Base-by-base conservation (phyloP, 2,888 invertebrate genomes). In the Deroplatys truncata region DNA sequence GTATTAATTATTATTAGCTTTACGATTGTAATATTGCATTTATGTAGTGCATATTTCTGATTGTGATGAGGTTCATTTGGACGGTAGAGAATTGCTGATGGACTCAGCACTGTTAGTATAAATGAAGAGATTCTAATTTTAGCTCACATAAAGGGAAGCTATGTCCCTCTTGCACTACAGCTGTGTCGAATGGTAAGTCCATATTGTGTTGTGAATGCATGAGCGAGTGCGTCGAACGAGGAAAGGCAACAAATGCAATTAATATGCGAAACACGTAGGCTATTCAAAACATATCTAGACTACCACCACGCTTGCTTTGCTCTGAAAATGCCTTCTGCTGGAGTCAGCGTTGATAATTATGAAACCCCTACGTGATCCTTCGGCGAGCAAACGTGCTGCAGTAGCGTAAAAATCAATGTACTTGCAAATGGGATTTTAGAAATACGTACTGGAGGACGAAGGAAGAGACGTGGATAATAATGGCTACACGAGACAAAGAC, bases 271-370 rank as follows among this genome's bases (percentile, higher is more conserved):
- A 83, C 88, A 88, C 88, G 90, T 89, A 83, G 86, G 16, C 89
- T 85, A 86, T 86, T 89, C 89, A 89, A 86, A 89, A 89, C 85
- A 89, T 89, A 89, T 89, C 89, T 89, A 82, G 85, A 85, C 72
- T 89, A 85, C 89, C 13, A 85, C 29, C 13, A 85, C 29, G 89
- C 85, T 88, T 85, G 84, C 85, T 49, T 13, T 56, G 2, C 28
- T 88, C 43, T 35, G 88, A 84, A 87, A 87, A 82, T 87, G 87
- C 28, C 87, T 82, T 83, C 83, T 87, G 87, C 35, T 87, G 28
- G 83, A 87, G 31, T 82, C 87, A 87, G 83, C 56, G 20, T 20
- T 29, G 87, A 35, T 87, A 87, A 87, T 87, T 87, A 87, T 87
- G 15, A 83, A 83, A 43, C 83, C 83, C 82, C 35, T n/a, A 87